Evolutionary conservation across 2,888 invertebrate genomes (phyloP).

Genomic region (Leucoma salicis): DNA sequence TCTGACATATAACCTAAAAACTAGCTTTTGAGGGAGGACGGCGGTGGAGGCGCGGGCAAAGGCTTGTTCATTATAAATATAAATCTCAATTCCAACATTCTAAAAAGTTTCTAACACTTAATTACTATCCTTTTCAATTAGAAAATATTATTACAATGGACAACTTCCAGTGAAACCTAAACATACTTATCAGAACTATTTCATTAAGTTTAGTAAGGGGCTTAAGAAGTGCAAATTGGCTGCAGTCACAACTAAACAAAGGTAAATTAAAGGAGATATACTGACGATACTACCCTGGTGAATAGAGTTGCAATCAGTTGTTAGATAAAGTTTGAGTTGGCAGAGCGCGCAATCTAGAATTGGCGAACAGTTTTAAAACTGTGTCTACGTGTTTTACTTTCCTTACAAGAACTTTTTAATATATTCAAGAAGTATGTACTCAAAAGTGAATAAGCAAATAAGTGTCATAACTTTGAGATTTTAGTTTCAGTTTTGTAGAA

Average conservation of each 20-base stretch:
- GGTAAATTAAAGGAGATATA: constrained; percentile 48
- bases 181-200: too few species aligned
- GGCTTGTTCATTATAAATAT: too few species aligned
- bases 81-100: too few species aligned
- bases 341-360: constrained; percentile 62
- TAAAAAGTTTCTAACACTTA: too few species aligned
- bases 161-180: too few species aligned
- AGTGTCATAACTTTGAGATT: not conserved
- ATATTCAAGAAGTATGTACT: constrained; percentile 37
- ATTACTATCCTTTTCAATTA: too few species aligned
- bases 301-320: constrained; percentile 69
- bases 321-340: constrained; percentile 67
- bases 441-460: not conserved
- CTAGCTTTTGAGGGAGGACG: too few species aligned
- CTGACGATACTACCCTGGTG: constrained; percentile 59
- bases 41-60: too few species aligned
- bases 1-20: too few species aligned
- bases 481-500: not conserved
- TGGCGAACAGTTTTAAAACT: constrained; percentile 65
- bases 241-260: constrained; percentile 28
- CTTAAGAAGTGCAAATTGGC: constrained; percentile 21
- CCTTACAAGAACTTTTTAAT: constrained; percentile 40
- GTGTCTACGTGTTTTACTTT: constrained; percentile 52
- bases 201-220: not conserved
- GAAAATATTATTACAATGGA: too few species aligned